Evolutionary conservation across 2,797 vertebrate species (phyloP).

Genomic region (Sebastes cheni): DNA sequence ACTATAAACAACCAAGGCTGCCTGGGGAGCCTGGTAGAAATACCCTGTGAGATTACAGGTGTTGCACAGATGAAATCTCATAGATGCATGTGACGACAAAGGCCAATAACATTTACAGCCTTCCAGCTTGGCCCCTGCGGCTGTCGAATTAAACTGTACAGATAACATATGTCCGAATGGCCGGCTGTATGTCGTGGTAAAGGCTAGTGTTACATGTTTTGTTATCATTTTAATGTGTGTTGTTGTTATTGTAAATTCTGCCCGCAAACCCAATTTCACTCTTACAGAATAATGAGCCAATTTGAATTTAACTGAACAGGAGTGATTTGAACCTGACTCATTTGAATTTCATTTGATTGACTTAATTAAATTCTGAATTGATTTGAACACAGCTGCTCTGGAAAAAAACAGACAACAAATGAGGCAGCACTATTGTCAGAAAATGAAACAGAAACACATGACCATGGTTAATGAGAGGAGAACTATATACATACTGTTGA

Average conservation of each 20-base stretch:
- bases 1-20: neutral
- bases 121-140: neutral
- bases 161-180: neutral
- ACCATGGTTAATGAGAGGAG: neutral
- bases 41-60: neutral
- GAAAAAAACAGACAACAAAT: neutral
- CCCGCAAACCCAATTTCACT: neutral
- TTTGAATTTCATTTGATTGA: slow-evolving; percentile 6
- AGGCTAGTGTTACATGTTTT: neutral
- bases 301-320: slow-evolving; percentile 10
- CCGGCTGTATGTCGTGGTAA: neutral
- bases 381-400: slow-evolving; percentile 17
- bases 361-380: neutral
- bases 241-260: neutral
- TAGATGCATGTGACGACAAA: neutral
- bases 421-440: neutral
- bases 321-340: neutral
- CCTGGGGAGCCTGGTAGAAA: neutral
- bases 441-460: neutral
- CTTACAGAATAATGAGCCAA: slow-evolving; percentile 1
- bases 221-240: neutral
- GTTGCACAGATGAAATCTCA: neutral
- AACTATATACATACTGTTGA: neutral
- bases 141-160: neutral
- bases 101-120: neutral